Base-by-base conservation (phyloP, 2,113 vertebrate species). In the Takifugu flavidus region DNA sequence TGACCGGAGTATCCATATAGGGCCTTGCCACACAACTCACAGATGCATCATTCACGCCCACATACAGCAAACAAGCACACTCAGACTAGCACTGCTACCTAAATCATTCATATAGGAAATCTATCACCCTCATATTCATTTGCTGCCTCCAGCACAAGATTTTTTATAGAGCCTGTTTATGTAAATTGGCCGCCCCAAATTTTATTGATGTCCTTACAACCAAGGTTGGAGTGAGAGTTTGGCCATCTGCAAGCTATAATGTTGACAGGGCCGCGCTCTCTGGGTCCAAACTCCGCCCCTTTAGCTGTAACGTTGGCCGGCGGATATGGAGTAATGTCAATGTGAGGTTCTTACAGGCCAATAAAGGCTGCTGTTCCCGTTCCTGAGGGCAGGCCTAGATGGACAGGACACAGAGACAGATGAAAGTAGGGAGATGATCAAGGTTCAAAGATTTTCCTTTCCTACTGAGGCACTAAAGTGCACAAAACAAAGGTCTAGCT, bases 251-350 rank as follows among this genome's bases (percentile, higher is more conserved):
- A 29, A 75, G 82, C 60, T 65, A 75, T 79, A 87, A 87, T 82
- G 85, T 86, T 86, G 86, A 90, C 88, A 84, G 85, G 80, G 72
- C 75, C 56, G 14, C 2, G 75, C 72, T 80, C 71, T 71, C 59
- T 4, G 3, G 59, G 67, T 76, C 85, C 79, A 86, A 83, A 82
- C 75, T 67, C 57, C 67, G 62, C 70, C 58, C 60, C 57, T 66
- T 72, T 77, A 87, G 79, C 71, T 80, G 70, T 74, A 88, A 87
- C 80, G 81, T 46, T 74, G 80, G 74, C 74, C 64, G 44, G 75
- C 78, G 81, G 75, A 80, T 74, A 62, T 61, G 70, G 81, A 70
- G 77, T 78, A 79, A 81, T 75, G 78, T 89, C 85, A 82, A 83
- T 73, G 78, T 31, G 74, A 84, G 84, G 79, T 80, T 78, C 85